Conservation (phyloP, 2,113 vertebrate genomes). For the Zosterops pallidus region DNA sequence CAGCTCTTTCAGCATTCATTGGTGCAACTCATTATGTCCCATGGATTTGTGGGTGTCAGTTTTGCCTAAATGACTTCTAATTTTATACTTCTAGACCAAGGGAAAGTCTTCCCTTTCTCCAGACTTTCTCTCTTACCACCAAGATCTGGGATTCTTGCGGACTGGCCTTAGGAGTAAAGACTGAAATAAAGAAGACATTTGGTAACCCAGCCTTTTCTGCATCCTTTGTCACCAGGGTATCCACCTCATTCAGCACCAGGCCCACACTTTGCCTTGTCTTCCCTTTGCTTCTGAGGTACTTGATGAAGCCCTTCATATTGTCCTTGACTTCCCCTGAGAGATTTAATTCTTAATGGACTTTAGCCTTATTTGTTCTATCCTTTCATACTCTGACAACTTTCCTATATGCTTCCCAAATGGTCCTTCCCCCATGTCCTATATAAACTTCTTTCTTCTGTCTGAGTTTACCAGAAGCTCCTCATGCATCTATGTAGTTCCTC, state of each 20-base stretch:
- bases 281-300: background rate
- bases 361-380: background rate
- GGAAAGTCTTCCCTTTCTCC: background rate
- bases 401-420: accelerated
- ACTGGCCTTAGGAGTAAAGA: background rate
- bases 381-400: background rate
- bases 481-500: background rate
- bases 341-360: background rate
- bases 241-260: background rate
- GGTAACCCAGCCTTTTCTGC: background rate
- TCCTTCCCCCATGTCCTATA: background rate
- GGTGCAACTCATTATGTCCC: background rate
- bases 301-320: background rate
- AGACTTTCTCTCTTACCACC: background rate
- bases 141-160: background rate
- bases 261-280: background rate
- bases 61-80: background rate
- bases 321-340: background rate
- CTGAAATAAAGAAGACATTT: background rate
- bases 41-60: background rate
- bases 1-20: background rate
- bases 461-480: background rate
- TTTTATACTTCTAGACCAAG: background rate
- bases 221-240: background rate
- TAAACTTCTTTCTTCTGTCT: background rate